These are phyloP conservation scores for Pempheris klunzingeri DNA, from an alignment of 2,797 vertebrate species.

Conservation along the genomic window DNA sequence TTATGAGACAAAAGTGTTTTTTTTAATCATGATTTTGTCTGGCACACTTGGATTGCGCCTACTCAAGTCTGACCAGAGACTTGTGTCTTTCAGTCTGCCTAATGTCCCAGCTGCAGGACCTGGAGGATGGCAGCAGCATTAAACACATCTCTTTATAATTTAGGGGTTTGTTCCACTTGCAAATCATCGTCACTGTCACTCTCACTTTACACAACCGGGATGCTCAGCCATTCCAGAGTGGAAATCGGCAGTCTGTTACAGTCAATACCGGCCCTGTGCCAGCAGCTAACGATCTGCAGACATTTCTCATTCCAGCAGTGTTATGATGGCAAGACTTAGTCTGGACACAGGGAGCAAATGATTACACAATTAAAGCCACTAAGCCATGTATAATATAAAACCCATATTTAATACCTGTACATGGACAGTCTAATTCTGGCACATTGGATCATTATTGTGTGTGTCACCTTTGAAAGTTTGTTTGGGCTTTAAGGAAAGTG, in stretches of 20 bases:
- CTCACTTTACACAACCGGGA: constrained; percentile 62
- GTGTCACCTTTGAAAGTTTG: background rate
- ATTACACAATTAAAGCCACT: background rate
- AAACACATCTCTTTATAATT: constrained; percentile 69
- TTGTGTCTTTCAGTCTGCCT: constrained; percentile 30
- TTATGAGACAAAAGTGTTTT: constrained; percentile 13
- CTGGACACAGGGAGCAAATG: constrained; percentile 6
- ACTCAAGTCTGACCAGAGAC: constrained; percentile 13
- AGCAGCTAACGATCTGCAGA: constrained; percentile 25
- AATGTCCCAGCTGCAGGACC: constrained; percentile 34
- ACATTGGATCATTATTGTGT: background rate
- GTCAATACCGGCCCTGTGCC: constrained; percentile 27
- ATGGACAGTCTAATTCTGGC: background rate
- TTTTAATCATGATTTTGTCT: constrained; percentile 30
- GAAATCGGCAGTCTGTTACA: constrained; percentile 39
- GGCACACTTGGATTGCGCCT: constrained; percentile 8
- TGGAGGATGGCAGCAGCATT: constrained; percentile 45
- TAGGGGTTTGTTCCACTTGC: constrained; percentile 77
- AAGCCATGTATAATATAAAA: background rate
- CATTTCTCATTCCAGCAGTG: constrained; percentile 21
- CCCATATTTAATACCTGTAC: constrained; percentile 3
- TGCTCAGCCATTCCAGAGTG: constrained; percentile 29
- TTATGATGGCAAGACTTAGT: constrained; percentile 9
- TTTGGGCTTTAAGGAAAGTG: constrained; percentile 4
- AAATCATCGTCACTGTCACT: constrained; percentile 74